Evolutionary conservation across 2,797 vertebrate species (phyloP), one percentile per base, ranked within the genome.

Genomic region (Tapirus indicus): DNA sequence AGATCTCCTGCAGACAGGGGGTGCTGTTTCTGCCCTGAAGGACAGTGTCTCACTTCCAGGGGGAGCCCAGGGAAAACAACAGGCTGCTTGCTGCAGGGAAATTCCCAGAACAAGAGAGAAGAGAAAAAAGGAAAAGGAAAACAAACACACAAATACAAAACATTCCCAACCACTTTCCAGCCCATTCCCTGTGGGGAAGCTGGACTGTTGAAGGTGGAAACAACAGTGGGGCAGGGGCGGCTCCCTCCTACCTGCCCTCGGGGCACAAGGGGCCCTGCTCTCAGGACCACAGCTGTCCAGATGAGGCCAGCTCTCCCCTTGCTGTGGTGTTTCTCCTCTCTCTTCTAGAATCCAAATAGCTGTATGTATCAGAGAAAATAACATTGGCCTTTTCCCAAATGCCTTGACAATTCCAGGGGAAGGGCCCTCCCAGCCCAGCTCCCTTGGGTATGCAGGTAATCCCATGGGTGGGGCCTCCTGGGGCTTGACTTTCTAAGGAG

Each of bases 101-200:
- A 92, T 54, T n/a, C 12, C 16, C 21, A 13, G 32, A 27, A 66
- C 23, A 88, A 75, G 7, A 69, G 12, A 47, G 5, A 29, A 11
- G 41, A 49, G 14, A 2, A 38, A 52, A 52, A 52, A 52, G 49
- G 25, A 32, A 77, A 94, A 72, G 49, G 16, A 77, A 95, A 92
- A 60, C 52, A 96, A 84, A 58, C 27, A 91, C 74, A 25, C 18
- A 91, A 83, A 93, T 32, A 77, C 17, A 69, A 75, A 94, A 52
- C 69, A 87, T 27, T 44, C 75, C 12, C 56, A 54, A 68, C 58
- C 62, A 35, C 23, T 32, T 20, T 71, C 8, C 14, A 25, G 77
- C 75, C 38, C 38, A 21, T 18, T 68, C 69, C 8, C 41, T 35
- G 54, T 52, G 58, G 88, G n/a, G 27, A 60, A 60, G 41, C 27